Conservation (phyloP, 1,140 invertebrate genomes). For the Drosophila persimilis region DNA sequence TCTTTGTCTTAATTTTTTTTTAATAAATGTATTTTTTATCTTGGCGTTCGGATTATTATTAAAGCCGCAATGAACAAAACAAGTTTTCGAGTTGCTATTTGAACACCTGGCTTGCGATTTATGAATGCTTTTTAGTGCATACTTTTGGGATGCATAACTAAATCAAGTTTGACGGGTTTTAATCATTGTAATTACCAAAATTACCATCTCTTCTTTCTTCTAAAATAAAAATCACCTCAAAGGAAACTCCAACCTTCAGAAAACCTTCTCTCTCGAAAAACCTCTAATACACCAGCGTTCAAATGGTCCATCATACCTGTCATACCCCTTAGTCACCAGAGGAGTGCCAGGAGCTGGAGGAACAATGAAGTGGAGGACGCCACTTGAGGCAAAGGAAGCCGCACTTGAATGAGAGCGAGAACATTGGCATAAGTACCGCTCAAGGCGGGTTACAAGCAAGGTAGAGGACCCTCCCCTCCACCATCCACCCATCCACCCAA, state of each 20-base stretch:
- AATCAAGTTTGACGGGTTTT: no score
- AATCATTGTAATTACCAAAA: no score
- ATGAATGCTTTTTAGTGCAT: no score
- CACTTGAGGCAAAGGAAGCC: constrained; percentile 43
- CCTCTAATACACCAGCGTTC: not conserved
- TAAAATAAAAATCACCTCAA: no score
- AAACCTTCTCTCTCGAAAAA: not conserved
- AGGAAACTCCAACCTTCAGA: not conserved
- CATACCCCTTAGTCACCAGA: constrained; percentile 9
- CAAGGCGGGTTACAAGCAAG: constrained; percentile 52
- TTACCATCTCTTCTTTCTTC: no score
- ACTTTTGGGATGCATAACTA: no score
- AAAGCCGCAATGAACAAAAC: no score
- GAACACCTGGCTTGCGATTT: no score
- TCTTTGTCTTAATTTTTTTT: no score
- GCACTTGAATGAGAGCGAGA: constrained; percentile 43
- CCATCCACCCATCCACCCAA: not conserved
- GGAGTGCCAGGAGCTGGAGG: constrained; percentile 41
- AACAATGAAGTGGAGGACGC: constrained; percentile 65
- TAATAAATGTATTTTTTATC: no score
- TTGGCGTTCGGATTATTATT: no score
- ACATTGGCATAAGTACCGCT: constrained; percentile 74
- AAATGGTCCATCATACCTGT: constrained; percentile 14
- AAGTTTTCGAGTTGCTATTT: no score
- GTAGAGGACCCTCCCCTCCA: not conserved